Evolutionary conservation across 92 coral and sea anemone species (phyloP).

Genomic region (Porites cylindrica): DNA sequence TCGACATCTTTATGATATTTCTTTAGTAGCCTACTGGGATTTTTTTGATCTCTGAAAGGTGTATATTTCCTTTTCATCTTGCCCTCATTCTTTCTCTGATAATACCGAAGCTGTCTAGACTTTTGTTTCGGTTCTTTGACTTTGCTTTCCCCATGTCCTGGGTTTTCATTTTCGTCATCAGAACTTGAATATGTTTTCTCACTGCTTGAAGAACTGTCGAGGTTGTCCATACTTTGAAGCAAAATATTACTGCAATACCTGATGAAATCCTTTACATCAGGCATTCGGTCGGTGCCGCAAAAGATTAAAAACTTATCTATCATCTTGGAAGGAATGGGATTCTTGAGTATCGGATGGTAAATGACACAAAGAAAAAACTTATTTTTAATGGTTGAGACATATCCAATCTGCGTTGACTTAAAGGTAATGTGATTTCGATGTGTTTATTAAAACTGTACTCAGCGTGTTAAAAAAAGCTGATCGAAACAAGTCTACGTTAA

Average conservation of each 20-base stretch:
- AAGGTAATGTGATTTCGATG: neutral
- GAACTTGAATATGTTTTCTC: slow-evolving; percentile 27
- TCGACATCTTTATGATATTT: slow-evolving; percentile 23
- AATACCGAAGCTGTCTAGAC: slow-evolving; percentile 32
- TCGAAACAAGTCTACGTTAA: slow-evolving; percentile 19
- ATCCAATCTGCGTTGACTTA: slow-evolving; percentile 13
- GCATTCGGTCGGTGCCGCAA: neutral
- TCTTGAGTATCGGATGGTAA: slow-evolving; percentile 15
- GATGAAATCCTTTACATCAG: slow-evolving; percentile 10
- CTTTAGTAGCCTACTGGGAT: slow-evolving; percentile 45
- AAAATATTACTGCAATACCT: neutral
- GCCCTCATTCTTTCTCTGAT: slow-evolving; percentile 32
- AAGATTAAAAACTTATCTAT: slow-evolving; percentile 12
- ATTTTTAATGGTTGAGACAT: slow-evolving; percentile 12
- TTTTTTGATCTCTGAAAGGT: slow-evolving; percentile 45
- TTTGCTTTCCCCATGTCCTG: slow-evolving; percentile 22
- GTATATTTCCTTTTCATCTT: slow-evolving; percentile 23
- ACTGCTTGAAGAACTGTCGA: slow-evolving; percentile 34
- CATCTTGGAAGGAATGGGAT: slow-evolving; percentile 11
- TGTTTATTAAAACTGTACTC: slow-evolving; percentile 19
- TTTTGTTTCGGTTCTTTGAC: slow-evolving; percentile 29
- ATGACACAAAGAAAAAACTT: slow-evolving; percentile 7
- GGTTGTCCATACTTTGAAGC: slow-evolving; percentile 31
- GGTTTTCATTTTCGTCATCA: slow-evolving; percentile 25
- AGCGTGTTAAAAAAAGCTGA: slow-evolving; percentile 20